Evolutionary conservation across 2,113 vertebrate species (phyloP).

Genomic region (Cyphotilapia sp.): DNA sequence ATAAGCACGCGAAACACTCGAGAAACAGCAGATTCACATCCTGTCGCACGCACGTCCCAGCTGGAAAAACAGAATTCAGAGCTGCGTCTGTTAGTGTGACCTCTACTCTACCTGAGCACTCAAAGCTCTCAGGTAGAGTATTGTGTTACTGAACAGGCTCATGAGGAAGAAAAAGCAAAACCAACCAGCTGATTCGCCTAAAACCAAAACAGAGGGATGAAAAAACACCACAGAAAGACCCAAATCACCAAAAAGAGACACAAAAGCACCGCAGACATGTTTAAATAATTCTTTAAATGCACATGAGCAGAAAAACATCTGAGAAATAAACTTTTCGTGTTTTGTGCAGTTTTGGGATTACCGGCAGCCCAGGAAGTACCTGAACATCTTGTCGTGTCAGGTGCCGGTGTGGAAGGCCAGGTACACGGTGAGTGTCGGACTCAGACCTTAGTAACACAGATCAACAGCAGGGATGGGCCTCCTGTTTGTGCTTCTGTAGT

Average conservation of each 20-base stretch:
- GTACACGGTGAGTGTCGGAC: constrained; percentile 80
- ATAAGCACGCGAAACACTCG: not conserved
- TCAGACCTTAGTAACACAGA: not conserved
- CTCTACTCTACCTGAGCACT: not conserved
- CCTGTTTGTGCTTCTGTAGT: fast-evolving
- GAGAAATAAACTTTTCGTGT: fast-evolving
- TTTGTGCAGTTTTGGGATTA: constrained; percentile 92
- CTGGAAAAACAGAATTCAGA: not conserved
- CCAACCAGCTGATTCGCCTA: not conserved
- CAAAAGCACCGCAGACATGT: not conserved
- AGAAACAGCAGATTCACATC: not conserved
- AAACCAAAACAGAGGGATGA: not conserved
- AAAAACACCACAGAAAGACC: not conserved
- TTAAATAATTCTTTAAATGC: not conserved
- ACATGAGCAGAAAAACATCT: not conserved
- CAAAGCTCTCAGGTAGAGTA: fast-evolving
- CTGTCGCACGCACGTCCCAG: not conserved
- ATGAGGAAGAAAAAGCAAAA: not conserved
- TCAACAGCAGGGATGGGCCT: fast-evolving
- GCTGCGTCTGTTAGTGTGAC: not conserved
- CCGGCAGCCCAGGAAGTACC: constrained; percentile 94
- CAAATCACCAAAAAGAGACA: not conserved
- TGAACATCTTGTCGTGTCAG: constrained; percentile 93
- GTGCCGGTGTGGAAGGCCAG: constrained; percentile 98
- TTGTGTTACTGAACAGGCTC: not conserved